These are phyloP conservation scores for Atherix ibis DNA, from an alignment of 2,888 invertebrate species.

Conservation along the genomic window DNA sequence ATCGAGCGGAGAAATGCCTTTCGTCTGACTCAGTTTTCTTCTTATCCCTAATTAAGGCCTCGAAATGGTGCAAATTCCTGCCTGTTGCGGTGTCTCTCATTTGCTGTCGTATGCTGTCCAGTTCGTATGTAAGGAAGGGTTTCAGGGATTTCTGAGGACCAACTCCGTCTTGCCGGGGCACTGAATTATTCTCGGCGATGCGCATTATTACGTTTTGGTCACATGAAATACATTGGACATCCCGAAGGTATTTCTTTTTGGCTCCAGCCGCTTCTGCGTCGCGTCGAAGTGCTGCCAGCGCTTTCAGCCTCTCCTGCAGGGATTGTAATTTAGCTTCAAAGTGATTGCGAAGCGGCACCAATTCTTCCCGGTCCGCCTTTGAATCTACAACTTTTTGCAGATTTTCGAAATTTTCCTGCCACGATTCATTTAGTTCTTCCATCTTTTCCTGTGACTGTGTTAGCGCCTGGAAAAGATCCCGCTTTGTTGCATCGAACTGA, in stretches of 20 bases:
- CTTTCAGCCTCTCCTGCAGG: constrained; percentile 45
- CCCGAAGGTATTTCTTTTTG: constrained; percentile 47
- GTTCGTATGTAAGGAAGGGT: constrained; percentile 55
- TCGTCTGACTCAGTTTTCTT: neutral
- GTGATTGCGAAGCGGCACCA: constrained; percentile 47
- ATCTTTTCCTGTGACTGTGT: constrained; percentile 48
- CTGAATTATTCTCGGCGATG: constrained; percentile 36
- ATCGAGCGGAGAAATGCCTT: constrained; percentile 35
- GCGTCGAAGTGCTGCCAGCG: constrained; percentile 39
- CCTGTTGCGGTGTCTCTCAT: constrained; percentile 12
- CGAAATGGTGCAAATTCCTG: constrained; percentile 33
- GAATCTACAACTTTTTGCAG: constrained; percentile 49
- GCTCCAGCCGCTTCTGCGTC: constrained; percentile 59
- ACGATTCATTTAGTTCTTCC: constrained; percentile 38
- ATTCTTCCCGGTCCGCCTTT: constrained; percentile 49
- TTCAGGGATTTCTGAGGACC: constrained; percentile 44
- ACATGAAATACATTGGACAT: constrained; percentile 62
- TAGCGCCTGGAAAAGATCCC: constrained; percentile 46
- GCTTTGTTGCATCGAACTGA: constrained; percentile 51
- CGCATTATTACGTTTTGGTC: constrained; percentile 59
- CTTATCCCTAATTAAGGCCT: constrained; percentile 25
- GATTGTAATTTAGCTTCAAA: constrained; percentile 42
- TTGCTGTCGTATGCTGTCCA: constrained; percentile 36
- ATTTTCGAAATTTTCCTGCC: constrained; percentile 49
- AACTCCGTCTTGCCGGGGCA: constrained; percentile 36